Base-by-base conservation (phyloP, 2,888 invertebrate species). In the Eudasyphora cyanicolor region DNA sequence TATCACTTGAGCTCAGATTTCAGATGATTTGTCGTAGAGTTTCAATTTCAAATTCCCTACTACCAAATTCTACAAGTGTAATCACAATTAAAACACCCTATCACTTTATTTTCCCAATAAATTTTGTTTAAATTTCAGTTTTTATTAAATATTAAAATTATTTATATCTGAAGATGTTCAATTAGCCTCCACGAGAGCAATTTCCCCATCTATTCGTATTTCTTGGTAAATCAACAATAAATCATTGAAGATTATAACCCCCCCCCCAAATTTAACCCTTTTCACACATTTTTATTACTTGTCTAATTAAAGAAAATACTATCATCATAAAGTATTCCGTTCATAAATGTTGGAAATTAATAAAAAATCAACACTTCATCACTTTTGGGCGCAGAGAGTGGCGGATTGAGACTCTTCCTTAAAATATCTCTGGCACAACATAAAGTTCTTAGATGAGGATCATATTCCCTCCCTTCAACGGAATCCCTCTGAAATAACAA, bases 391-490 rank as follows among this genome's bases (percentile, higher is more conserved):
- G 21, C 21, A 29, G 1, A 1, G 29, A 5, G 29, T 60, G 60
- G 60, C 4, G 29, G n/a, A 17, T 6, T n/a, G 19, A 29, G 60
- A 3, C 29, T 29, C 60, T 60, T 60, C n/a, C 60, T n/a, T 29
- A 69, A 77, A 77, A 70, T 77, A 62, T 77, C 77, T 57, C 29
- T 76, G 38, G n/a, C 70, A 62, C 49, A 49, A 45, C 60, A 71
- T 71, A 71, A 62, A 62, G 49, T 62, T 14, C 10, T n/a, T 24
- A 14, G 51, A 78, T 32, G 49, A 49, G 35, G 35, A 38, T 69
- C 32, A 10, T 27, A 24, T 69, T 60, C 5, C 19, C 54, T 5
- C 54, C 54, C 8, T 12, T 21, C 6, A 14, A 3, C 54, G 1
- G 1, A 10, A 3, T 51, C 14, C n/a, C 24, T 49, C 21, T 3